phyloP scores from a whole-genome alignment of 2,888 invertebrate species.

The Nebria salina region DNA sequence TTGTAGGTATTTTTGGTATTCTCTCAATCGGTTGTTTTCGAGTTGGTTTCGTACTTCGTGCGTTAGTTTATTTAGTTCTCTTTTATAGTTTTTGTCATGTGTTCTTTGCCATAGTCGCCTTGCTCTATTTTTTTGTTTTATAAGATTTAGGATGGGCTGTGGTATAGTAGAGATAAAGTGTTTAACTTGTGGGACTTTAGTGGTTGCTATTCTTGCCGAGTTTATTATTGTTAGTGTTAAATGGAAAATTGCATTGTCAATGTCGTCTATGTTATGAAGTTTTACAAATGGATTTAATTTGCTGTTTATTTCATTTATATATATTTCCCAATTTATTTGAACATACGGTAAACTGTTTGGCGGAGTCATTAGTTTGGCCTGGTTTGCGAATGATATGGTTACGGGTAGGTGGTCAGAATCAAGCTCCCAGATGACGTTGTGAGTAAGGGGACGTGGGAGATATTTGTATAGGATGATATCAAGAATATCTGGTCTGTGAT shows the following conservation, averaged over 20 bases:
- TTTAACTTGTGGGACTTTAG: background rate
- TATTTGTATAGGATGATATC: slow-evolving; percentile 43
- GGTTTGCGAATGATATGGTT: background rate
- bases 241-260: background rate
- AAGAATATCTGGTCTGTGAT: slow-evolving; percentile 42
- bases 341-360: too few species aligned
- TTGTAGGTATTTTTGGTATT: too few species aligned
- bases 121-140: too few species aligned
- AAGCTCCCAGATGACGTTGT: slow-evolving; percentile 43
- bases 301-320: background rate
- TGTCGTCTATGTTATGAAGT: slow-evolving; percentile 2
- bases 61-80: too few species aligned
- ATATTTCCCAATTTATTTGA: too few species aligned
- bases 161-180: too few species aligned
- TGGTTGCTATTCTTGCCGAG: slow-evolving; percentile 7
- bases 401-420: slow-evolving; percentile 40
- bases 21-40: too few species aligned
- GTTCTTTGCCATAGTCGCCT: background rate
- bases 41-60: too few species aligned
- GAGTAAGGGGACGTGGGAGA: slow-evolving; percentile 29
- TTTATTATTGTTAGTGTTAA: too few species aligned
- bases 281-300: slow-evolving; percentile 27
- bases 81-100: too few species aligned
- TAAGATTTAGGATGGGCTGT: too few species aligned
- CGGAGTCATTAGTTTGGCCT: too few species aligned